phyloP scores from a whole-genome alignment of 2,888 invertebrate genomes.

The Bimastos eiseni region DNA sequence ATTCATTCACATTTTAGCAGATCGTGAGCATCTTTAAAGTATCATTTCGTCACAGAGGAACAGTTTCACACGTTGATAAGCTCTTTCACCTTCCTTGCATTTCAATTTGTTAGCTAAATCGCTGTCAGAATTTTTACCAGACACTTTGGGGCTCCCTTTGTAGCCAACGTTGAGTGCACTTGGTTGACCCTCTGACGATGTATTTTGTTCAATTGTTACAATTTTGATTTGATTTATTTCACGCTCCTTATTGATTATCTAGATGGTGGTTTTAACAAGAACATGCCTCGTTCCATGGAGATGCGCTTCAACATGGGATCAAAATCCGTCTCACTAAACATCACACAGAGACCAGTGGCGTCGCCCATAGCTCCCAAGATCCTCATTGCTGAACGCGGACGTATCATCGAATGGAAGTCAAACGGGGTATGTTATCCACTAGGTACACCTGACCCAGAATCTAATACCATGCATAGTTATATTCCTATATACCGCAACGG shows the following conservation, averaged over 20 bases:
- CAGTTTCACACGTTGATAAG: too few species aligned
- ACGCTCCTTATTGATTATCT: not conserved
- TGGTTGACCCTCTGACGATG: too few species aligned
- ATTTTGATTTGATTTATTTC: too few species aligned
- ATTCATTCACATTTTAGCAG: too few species aligned
- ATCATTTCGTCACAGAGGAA: too few species aligned
- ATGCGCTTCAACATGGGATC: not conserved
- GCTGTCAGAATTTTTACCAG: not conserved
- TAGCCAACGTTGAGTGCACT: too few species aligned
- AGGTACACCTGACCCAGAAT: too few species aligned
- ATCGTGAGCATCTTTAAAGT: too few species aligned
- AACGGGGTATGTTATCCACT: not conserved
- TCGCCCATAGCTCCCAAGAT: not conserved
- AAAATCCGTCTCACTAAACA: not conserved
- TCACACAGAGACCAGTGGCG: not conserved
- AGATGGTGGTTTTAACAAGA: not conserved
- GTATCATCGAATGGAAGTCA: not conserved
- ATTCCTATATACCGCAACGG: too few species aligned
- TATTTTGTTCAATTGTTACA: too few species aligned
- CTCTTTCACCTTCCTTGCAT: not conserved
- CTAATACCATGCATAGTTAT: too few species aligned
- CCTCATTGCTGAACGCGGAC: not conserved
- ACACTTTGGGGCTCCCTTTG: too few species aligned
- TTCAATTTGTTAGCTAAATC: not conserved
- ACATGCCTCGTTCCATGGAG: not conserved